A percentile compares a stretch with the other conserved stretches of the same genome.
phyloP scores from a whole-genome alignment of 2,113 vertebrate species.

The Aramus guarauna region DNA sequence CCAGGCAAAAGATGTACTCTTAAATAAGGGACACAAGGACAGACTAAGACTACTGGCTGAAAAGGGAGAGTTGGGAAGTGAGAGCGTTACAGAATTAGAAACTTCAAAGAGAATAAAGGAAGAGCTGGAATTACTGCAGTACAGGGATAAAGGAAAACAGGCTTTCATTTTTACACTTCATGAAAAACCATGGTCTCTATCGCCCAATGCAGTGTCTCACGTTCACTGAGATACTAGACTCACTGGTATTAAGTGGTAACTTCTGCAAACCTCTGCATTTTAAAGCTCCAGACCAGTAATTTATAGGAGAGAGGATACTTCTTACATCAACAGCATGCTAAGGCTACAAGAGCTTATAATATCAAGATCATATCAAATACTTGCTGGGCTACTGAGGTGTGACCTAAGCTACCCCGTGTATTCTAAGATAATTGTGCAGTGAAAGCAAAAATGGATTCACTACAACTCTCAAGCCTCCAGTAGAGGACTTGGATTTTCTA shows the following conservation, averaged over 20 bases:
- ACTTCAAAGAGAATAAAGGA: not conserved
- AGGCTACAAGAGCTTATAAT: not conserved
- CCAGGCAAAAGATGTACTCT: not conserved
- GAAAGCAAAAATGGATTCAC: not conserved
- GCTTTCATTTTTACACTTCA: not conserved
- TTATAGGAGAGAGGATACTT: not conserved
- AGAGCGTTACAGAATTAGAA: not conserved
- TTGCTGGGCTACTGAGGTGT: not conserved
- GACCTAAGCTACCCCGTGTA: not conserved
- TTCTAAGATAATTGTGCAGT: not conserved
- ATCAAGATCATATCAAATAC: not conserved
- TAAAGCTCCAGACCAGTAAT: not conserved
- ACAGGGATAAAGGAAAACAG: not conserved
- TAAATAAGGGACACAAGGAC: not conserved
- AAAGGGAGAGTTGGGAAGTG: not conserved
- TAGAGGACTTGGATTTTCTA: not conserved
- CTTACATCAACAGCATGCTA: not conserved
- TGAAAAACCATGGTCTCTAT: not conserved
- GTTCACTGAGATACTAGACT: not conserved
- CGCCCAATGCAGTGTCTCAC: fast-evolving
- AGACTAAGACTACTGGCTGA: not conserved
- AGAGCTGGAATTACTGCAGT: not conserved
- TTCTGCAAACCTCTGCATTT: not conserved
- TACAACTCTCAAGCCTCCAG: not conserved
- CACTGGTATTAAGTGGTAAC: not conserved